A percentile compares a stretch with the other conserved stretches of the same genome.
Conservation (phyloP, 1,140 invertebrate species). For the Anastatus disparis region DNA sequence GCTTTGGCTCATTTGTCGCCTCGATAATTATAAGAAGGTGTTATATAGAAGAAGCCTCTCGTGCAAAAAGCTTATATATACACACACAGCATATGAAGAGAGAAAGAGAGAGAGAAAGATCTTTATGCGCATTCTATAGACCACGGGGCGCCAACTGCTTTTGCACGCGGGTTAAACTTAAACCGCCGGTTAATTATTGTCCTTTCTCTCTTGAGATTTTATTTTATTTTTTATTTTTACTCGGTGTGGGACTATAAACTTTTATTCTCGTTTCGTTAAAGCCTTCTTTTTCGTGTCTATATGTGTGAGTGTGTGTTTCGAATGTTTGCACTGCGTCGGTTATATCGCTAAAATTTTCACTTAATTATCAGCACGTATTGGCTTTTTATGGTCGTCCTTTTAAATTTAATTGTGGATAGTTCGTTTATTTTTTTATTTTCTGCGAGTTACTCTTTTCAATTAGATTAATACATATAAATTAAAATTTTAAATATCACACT, state of each 20-base stretch:
- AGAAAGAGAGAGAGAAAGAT: not conserved
- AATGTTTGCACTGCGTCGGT: too few relatives aligned
- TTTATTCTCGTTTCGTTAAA: conserved; percentile 5
- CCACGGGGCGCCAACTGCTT: conserved; percentile 56
- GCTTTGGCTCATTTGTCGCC: conserved; percentile 58
- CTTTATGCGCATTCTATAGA: conserved; percentile 37
- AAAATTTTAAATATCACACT: too few relatives aligned
- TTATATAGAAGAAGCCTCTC: conserved; percentile 44
- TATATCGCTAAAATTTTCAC: conserved; percentile 32
- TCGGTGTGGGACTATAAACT: conserved; percentile 10
- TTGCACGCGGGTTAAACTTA: too few relatives aligned
- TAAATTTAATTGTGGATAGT: too few relatives aligned
- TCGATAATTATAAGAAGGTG: conserved; percentile 64
- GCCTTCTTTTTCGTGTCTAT: not conserved
- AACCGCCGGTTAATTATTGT: conserved; percentile 63
- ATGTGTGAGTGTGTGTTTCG: not conserved
- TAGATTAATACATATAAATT: too few relatives aligned
- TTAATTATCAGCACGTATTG: conserved; percentile 12
- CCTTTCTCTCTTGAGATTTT: conserved; percentile 47
- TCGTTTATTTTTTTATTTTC: too few relatives aligned
- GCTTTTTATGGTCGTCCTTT: not conserved
- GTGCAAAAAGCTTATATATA: not conserved
- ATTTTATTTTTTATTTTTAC: not conserved
- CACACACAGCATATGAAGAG: not conserved
- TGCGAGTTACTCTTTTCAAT: too few relatives aligned